Evolutionary conservation across 2,797 vertebrate species (phyloP), one percentile per base, ranked within the genome.

Genomic region (Cheirogaleus major): DNA sequence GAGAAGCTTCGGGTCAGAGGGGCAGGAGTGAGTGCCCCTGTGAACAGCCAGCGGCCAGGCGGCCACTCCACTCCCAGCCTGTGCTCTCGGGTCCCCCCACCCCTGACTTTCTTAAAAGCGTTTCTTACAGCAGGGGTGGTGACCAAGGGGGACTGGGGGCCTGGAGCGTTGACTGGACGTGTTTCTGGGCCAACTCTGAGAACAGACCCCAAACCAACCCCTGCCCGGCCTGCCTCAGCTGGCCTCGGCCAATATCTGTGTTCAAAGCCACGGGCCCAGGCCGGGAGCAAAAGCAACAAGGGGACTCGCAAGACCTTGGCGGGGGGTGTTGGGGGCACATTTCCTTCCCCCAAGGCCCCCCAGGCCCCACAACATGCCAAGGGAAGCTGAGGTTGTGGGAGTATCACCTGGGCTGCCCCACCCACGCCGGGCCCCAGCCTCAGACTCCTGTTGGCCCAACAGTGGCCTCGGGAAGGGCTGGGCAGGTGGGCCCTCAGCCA

Each of bases 1-100:
- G 43, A 73, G 86, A 20, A 35, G 88, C 69, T 43, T 18, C 0
- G 2, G 95, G 95, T 91, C 94, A 75, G 86, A 43, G 76, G 65
- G 80, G 91, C 82, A 80, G 95, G 94, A 83, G 93, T 88, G 45
- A 27, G 92, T 5, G 72, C n/a, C 8, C 30, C 79, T 35, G 41
- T 18, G 41, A 83, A 9, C 43, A 32, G 88, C 72, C 79, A 30
- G 82, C 7, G 35, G 83, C 84, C 23, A 25, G 48, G 35, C 35
- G n/a, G 78, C 79, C 76, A 57, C 90, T 43, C 65, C 35, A 9
- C 89, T 73, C 38, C 69, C 73, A 35, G 27, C 76, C 48, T 10
- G 91, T 20, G 45, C 84, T 76, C 93, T 35, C 3, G 0, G 65
- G 23, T 57, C 55, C 20, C 65, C 32, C 45, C 25, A 63, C 69